Conservation (phyloP, 1,140 invertebrate species). For the Liolophura sinensis region DNA sequence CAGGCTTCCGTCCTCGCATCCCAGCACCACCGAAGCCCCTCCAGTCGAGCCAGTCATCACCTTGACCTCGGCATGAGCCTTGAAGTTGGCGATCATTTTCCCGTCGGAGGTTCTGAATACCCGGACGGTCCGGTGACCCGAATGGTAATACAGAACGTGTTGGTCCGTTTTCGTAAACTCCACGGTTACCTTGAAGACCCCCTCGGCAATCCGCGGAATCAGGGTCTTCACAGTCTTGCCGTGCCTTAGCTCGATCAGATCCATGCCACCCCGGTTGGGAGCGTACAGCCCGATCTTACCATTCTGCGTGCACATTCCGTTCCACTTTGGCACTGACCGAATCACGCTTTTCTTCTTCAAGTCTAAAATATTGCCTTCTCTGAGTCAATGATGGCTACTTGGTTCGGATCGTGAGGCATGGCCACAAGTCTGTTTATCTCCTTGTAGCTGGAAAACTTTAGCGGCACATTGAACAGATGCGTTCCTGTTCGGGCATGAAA, state of each 20-base stretch:
- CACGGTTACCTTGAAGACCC: slow-evolving; percentile 93
- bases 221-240: slow-evolving; percentile 84
- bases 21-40: slow-evolving; percentile 79
- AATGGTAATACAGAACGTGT: slow-evolving; percentile 97
- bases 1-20: slow-evolving; percentile 91
- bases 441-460: slow-evolving; percentile 55
- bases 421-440: slow-evolving; percentile 54
- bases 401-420: slow-evolving; percentile 66
- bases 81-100: slow-evolving; percentile 88
- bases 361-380: slow-evolving; percentile 78
- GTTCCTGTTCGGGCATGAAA: slow-evolving; percentile 83
- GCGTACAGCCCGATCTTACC: slow-evolving; percentile 88
- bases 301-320: slow-evolving; percentile 60
- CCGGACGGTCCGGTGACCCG: slow-evolving; percentile 86
- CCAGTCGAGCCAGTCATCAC: slow-evolving; percentile 81
- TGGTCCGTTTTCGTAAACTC: slow-evolving; percentile 93
- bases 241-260: slow-evolving; percentile 61
- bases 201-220: slow-evolving; percentile 87
- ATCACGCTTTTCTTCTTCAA: slow-evolving; percentile 62
- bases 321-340: slow-evolving; percentile 61
- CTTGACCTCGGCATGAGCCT: slow-evolving; percentile 88
- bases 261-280: slow-evolving; percentile 87
- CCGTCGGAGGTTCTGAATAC: slow-evolving; percentile 89
- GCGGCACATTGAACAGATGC: slow-evolving; percentile 71
- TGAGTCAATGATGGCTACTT: slow-evolving; percentile 84